Base-by-base conservation (phyloP, 2,888 invertebrate species). In the Lepidocyrtoides sp. region DNA sequence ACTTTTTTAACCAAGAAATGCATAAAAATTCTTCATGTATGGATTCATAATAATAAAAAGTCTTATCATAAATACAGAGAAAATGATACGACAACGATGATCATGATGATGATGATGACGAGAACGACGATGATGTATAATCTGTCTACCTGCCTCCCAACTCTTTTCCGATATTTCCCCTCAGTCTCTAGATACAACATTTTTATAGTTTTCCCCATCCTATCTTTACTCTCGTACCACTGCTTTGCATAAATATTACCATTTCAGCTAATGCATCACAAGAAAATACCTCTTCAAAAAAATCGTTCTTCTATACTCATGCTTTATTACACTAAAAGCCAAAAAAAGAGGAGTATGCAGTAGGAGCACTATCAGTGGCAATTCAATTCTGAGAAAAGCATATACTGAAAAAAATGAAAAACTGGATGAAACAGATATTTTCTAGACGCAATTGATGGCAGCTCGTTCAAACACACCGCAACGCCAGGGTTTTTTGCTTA, bases 71-170 rank as follows among this genome's bases (percentile, higher is more conserved):
- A 29, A 10, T 63, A 29, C 29, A 29, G 29, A 63, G 29, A 63
- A 63, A 29, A 63, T 10, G 29, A 63, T 63, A 63, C 57, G 57
- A 63, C 14, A 63, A 63, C n/a, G 29, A 63, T 63, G 63, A 7
- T 63, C 29, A 63, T 63, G 10, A n/a, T n/a, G n/a, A n/a, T n/a
- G n/a, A n/a, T n/a, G n/a, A n/a, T n/a, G n/a, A n/a, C n/a, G n/a
- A n/a, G 2, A 5, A 57, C 10, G 17, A 60, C 26, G 60, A 63
- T 26, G 63, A 63, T 29, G 63, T 26, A 29, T 57, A 57, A 57
- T 57, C 57, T 57, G 57, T 57, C 57, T 57, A 63, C 29, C 63
- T 63, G 63, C 63, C 29, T 29, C 29, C 63, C 14, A 63, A 63
- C 63, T 29, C 29, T 29, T 63, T 60, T 60, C 60, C 60, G 26